phyloP scores from a whole-genome alignment of 1,140 invertebrate species.

The Akabosia matsudoensis region DNA sequence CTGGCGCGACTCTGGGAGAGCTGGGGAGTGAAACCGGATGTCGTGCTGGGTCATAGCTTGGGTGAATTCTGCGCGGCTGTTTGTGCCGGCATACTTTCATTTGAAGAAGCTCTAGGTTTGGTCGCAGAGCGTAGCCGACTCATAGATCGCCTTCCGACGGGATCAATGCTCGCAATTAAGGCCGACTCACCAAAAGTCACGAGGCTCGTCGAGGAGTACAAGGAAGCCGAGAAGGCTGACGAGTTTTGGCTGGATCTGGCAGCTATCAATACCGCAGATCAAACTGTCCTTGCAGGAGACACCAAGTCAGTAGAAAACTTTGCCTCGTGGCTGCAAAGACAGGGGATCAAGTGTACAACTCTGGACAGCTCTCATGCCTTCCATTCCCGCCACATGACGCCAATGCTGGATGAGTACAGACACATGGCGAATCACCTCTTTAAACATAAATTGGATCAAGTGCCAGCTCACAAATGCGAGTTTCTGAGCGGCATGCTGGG shows the following conservation, averaged over 20 bases:
- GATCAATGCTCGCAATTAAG: slow-evolving; percentile 30
- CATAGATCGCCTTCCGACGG: slow-evolving; percentile 25
- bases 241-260: not conserved
- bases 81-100: slow-evolving; percentile 28
- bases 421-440: not conserved
- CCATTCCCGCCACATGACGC: not conserved
- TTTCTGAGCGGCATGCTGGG: not conserved
- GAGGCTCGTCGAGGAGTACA: too few relatives aligned
- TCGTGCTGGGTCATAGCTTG: not conserved
- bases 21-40: slow-evolving; percentile 30
- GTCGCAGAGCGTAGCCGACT: slow-evolving; percentile 27
- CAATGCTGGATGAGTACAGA: not conserved
- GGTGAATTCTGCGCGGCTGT: slow-evolving; percentile 25
- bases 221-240: not conserved
- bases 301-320: not conserved
- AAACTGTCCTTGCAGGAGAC: not conserved
- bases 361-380: not conserved
- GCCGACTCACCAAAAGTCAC: slow-evolving; percentile 14
- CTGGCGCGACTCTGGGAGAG: slow-evolving; percentile 30
- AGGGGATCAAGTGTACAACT: not conserved
- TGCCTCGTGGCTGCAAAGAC: not conserved
- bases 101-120: slow-evolving; percentile 27
- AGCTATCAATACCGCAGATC: not conserved
- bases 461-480: not conserved
- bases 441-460: not conserved